Base-by-base conservation (phyloP, 2,113 vertebrate genomes). In the Microtus pennsylvanicus region DNA sequence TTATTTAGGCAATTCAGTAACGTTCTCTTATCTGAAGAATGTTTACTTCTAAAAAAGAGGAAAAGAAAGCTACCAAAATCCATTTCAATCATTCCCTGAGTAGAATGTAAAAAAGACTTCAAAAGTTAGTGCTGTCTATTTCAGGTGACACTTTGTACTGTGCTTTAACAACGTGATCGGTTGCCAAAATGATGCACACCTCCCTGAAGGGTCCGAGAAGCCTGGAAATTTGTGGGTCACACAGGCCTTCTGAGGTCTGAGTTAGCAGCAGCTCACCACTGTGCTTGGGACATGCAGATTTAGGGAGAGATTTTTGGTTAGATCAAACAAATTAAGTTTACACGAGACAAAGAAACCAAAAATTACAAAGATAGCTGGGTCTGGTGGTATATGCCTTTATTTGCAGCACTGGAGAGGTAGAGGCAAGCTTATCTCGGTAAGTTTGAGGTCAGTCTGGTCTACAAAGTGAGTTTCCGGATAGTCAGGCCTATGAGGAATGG, bases 41-140 rank as follows among this genome's bases (percentile, higher is more conserved):
- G n/a, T 78, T 94, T 94, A 52, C 28, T 63, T 86, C 12, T 70
- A 58, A 83, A 61, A 92, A 87, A 13, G 83, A 7, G 87, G 1
- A 42, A 94, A n/a, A 19, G 35, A 70, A n/a, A 93, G 33, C 11
- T 33, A 94, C 45, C 45, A 65, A 88, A 95, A 81, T 89, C 19
- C 47, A 85, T 95, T 94, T 91, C 30, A 24, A 24, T 93, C 21
- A 42, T 45, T 82, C 42, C 19, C 30, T 93, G n/a, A 92, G 28
- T 77, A 95, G 88, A 82, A 96, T 96, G 11, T 94, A 95, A 96
- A 94, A 80, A 14, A 82, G 77, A 52, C 22, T 81, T 94, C 30
- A 88, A 77, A 96, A 93, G 38, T 77, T 90, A 95, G 75, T 83
- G 26, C 24, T 88, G 7, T 61, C 24, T 45, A 11, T 65, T 26